A percentile compares a stretch with the other conserved stretches of the same genome.
These are phyloP conservation scores for Amphiura filiformis DNA, from an alignment of 35 echinoderm and acorn worm species.

Conservation along the genomic window DNA sequence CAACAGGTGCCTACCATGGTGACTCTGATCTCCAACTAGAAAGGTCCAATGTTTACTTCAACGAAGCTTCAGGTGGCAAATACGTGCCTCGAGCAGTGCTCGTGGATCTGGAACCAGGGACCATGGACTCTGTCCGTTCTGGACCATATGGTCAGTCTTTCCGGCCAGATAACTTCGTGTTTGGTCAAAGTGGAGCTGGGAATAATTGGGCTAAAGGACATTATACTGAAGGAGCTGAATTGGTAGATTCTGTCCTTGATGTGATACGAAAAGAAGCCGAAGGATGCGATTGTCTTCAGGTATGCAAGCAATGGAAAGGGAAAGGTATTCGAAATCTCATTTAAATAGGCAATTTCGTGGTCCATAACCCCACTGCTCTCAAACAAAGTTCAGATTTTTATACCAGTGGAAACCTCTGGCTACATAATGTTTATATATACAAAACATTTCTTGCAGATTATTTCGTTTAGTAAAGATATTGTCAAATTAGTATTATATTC, in stretches of 20 bases:
- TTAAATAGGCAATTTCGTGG: too few species aligned
- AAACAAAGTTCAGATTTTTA: background rate
- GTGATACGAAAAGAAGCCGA: slow-evolving; percentile 93
- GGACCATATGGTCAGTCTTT: slow-evolving; percentile 93
- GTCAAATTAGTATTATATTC: background rate
- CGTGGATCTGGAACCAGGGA: slow-evolving; percentile 93
- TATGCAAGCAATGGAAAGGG: too few species aligned
- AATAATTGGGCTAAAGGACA: slow-evolving; percentile 99
- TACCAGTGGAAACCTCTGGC: too few species aligned
- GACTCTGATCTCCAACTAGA: slow-evolving; percentile 90
- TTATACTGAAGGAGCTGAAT: slow-evolving; percentile 98
- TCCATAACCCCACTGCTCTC: background rate
- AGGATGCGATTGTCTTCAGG: slow-evolving; percentile 93
- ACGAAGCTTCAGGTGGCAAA: slow-evolving; percentile 82
- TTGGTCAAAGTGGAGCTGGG: slow-evolving; percentile 97
- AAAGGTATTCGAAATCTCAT: too few species aligned
- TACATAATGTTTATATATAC: too few species aligned
- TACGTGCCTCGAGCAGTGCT: slow-evolving; percentile 89
- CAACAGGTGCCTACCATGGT: slow-evolving; percentile 95
- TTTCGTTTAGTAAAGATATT: too few species aligned
- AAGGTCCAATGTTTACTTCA: slow-evolving; percentile 92
- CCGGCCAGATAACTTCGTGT: slow-evolving; percentile 94
- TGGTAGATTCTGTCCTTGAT: slow-evolving; percentile 90
- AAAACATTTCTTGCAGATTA: too few species aligned
- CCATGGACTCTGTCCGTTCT: slow-evolving; percentile 98